These are phyloP conservation scores for Crypturellus undulatus DNA, from an alignment of 2,113 vertebrate genomes.

Conservation along the genomic window DNA sequence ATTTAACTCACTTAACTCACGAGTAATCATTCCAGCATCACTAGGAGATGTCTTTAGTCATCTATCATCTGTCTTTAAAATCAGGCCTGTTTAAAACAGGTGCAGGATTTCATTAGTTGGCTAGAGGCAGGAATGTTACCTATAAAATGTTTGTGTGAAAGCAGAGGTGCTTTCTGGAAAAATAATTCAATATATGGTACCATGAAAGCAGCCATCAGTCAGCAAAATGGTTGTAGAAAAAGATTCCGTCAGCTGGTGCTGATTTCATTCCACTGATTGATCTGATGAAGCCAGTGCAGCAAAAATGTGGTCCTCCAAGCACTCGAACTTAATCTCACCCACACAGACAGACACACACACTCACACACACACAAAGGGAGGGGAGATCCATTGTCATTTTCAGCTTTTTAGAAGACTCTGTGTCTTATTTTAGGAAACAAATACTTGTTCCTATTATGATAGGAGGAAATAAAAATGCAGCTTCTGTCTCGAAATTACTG, in stretches of 20 bases:
- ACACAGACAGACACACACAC: too few species aligned
- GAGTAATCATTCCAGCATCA: neutral
- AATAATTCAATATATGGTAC: neutral
- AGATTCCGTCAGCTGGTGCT: neutral
- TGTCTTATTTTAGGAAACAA: conserved; percentile 65
- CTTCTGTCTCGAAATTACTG: conserved; percentile 63
- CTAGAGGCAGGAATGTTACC: neutral
- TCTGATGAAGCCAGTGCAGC: neutral
- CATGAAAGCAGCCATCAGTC: conserved; percentile 10
- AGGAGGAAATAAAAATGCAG: conserved; percentile 60
- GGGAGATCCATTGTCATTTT: conserved; percentile 32
- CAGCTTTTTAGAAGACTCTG: conserved; percentile 10
- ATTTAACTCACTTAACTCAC: neutral
- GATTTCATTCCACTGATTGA: conserved; percentile 38
- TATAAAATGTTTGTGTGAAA: conserved; percentile 19
- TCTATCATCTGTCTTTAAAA: neutral
- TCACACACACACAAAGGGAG: too few species aligned
- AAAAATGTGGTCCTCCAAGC: conserved; percentile 17
- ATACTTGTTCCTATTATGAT: conserved; percentile 44
- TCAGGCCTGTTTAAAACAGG: neutral
- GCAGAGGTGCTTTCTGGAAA: neutral
- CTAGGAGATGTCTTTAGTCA: neutral
- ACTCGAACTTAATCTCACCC: neutral
- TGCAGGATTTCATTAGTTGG: neutral
- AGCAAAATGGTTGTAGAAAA: conserved; percentile 19